phyloP scores from a whole-genome alignment of 2,888 invertebrate genomes.

The Coelinius sp. region DNA sequence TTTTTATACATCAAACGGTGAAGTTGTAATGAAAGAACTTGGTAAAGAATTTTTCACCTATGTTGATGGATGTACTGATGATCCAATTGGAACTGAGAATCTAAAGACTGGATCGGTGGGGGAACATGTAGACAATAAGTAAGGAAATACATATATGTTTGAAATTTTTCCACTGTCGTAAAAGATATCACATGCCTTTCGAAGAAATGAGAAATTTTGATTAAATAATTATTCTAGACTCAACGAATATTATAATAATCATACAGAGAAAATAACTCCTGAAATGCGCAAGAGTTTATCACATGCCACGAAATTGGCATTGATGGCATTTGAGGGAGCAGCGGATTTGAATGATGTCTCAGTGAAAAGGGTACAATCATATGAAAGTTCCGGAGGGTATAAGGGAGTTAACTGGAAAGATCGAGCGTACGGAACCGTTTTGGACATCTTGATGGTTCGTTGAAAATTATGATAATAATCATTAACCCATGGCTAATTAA shows the following conservation, averaged over 20 bases:
- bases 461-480: background rate
- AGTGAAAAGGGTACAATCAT: background rate
- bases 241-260: conserved; percentile 34
- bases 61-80: background rate
- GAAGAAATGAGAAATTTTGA: background rate
- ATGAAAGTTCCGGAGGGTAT: conserved; percentile 46
- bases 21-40: background rate
- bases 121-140: conserved; percentile 43
- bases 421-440: conserved; percentile 54
- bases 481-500: background rate
- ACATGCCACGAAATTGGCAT: conserved; percentile 32
- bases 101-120: conserved; percentile 35
- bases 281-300: conserved; percentile 42
- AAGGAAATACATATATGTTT: conserved; percentile 1
- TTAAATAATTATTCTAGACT: conserved; percentile 40
- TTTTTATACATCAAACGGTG: background rate
- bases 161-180: too few species aligned
- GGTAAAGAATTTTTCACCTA: background rate
- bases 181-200: too few species aligned
- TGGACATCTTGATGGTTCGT: conserved; percentile 59
- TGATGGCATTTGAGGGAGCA: conserved; percentile 44
- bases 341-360: conserved; percentile 52
- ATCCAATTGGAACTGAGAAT: background rate
- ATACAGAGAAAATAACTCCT: conserved; percentile 46
- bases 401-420: conserved; percentile 58